Conservation (phyloP, 1,140 invertebrate species). For the Tetragonula clypearis region DNA sequence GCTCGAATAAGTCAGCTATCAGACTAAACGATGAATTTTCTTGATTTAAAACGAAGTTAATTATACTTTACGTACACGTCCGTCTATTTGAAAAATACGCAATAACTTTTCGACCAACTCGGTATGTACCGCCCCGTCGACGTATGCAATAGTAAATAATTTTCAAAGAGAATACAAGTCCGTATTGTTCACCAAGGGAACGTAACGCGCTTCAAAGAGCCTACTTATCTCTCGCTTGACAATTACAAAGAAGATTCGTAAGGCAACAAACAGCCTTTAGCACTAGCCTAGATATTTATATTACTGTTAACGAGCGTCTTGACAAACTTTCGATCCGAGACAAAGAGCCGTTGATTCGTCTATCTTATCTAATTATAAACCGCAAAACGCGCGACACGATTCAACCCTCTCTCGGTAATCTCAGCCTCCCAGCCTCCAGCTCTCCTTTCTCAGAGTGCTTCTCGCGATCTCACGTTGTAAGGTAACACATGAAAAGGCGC, state of each 20-base stretch:
- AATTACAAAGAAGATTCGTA: slow-evolving; percentile 16
- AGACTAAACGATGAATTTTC: too few species aligned
- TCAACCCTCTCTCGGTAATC: slow-evolving; percentile 13
- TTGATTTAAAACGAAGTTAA: too few species aligned
- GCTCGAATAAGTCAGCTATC: too few species aligned
- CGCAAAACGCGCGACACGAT: slow-evolving; percentile 2
- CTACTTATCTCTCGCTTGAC: background rate
- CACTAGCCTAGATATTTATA: background rate
- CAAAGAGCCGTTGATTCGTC: slow-evolving; percentile 4
- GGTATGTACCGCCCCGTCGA: too few species aligned
- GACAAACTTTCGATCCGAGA: background rate
- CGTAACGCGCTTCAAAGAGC: background rate
- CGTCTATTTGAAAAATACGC: too few species aligned
- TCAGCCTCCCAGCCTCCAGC: background rate
- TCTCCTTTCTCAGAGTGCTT: slow-evolving; percentile 6
- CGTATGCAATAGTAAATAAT: background rate
- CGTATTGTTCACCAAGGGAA: background rate
- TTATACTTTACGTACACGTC: too few species aligned
- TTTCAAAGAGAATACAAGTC: slow-evolving; percentile 10
- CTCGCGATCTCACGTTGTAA: slow-evolving; percentile 15
- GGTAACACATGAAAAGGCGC: too few species aligned
- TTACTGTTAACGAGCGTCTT: slow-evolving; percentile 2
- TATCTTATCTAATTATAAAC: slow-evolving; percentile 8
- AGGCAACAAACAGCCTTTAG: background rate
- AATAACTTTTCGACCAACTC: too few species aligned